Conservation (phyloP, 1,140 invertebrate genomes). For the Brachionus koreanus region DNA sequence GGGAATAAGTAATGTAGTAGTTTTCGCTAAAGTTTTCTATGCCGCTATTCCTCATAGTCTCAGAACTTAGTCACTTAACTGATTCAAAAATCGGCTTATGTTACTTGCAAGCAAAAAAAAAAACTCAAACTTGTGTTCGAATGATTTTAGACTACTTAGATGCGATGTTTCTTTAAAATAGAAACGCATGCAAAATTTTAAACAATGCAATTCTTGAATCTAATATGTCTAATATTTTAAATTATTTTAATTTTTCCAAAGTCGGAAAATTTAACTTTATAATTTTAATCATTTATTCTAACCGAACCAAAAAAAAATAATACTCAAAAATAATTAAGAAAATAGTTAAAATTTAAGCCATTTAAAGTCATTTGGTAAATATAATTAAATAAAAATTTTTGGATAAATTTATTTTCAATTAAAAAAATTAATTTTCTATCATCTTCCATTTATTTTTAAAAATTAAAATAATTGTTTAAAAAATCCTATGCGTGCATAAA, state of each 20-base stretch:
- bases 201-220: background rate
- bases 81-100: slow-evolving; percentile 22
- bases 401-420: no score
- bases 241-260: background rate
- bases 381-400: no score
- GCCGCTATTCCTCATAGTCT: slow-evolving; percentile 12
- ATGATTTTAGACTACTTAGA: background rate
- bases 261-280: no score
- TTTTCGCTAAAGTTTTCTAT: slow-evolving; percentile 38
- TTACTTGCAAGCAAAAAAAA: background rate
- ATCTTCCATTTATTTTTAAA: no score
- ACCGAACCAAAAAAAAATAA: no score
- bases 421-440: no score
- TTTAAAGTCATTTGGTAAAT: no score
- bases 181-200: background rate
- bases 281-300: no score
- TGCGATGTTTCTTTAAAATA: background rate
- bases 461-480: no score
- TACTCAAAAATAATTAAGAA: no score
- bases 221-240: background rate
- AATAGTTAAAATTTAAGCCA: no score
- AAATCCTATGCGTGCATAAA: no score
- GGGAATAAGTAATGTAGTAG: slow-evolving; percentile 28
- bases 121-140: slow-evolving; percentile 6
- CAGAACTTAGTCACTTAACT: background rate